Percentiles rank a stretch among this genome's conserved stretches.
These are phyloP conservation scores for Cremastobaeus sp. DNA, from an alignment of 2,888 invertebrate genomes.

Conservation along the genomic window DNA sequence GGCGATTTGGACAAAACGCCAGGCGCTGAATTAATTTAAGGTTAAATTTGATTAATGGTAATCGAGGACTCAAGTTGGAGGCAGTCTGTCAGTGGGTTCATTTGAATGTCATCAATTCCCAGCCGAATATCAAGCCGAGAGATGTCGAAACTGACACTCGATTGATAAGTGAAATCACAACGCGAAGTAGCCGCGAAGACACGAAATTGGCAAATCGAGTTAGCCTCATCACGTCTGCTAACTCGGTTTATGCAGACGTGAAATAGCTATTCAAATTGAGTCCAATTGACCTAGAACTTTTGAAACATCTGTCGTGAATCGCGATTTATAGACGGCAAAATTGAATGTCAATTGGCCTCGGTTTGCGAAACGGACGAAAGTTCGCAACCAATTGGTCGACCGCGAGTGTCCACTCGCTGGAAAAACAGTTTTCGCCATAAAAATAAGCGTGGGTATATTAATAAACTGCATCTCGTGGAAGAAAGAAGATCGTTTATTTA, in stretches of 20 bases:
- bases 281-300: constrained; percentile 67
- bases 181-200: constrained; percentile 23
- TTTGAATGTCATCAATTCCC: neutral
- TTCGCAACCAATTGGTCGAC: neutral
- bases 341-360: constrained; percentile 38
- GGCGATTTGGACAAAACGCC: neutral
- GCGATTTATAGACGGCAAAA: constrained; percentile 21
- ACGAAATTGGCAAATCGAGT: constrained; percentile 64
- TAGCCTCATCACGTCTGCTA: constrained; percentile 59
- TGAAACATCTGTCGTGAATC: constrained; percentile 38
- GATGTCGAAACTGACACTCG: neutral
- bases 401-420: too few relatives aligned
- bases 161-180: constrained; percentile 18
- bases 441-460: too few relatives aligned
- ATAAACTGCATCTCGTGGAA: too few relatives aligned
- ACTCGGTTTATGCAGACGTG: constrained; percentile 47
- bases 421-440: too few relatives aligned
- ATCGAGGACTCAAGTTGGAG: neutral
- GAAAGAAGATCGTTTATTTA: too few relatives aligned
- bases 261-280: constrained; percentile 51
- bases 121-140: neutral
- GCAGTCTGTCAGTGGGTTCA: too few relatives aligned
- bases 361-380: constrained; percentile 9
- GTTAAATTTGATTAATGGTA: neutral
- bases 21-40: neutral